Percentiles rank a stretch among this genome's conserved stretches.
Conservation (phyloP, 1,140 invertebrate genomes). For the Plutomurus gul region DNA sequence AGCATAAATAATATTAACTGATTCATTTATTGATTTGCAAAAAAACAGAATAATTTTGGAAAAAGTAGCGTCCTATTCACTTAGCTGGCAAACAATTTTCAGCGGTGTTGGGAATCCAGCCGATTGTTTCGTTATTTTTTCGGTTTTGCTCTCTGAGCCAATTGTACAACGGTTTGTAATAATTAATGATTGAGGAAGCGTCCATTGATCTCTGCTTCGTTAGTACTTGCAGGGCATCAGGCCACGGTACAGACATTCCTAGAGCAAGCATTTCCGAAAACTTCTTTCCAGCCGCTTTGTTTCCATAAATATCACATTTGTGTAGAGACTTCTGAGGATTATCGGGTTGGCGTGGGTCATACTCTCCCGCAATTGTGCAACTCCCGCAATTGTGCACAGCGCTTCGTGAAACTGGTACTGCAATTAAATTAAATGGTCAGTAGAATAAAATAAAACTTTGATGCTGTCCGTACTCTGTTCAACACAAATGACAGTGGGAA, state of each 20-base stretch:
- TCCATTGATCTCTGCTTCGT: constrained; percentile 59
- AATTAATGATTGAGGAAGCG: constrained; percentile 60
- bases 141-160: constrained; percentile 59
- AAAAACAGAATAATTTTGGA: too few species aligned
- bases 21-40: too few species aligned
- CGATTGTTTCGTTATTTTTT: constrained; percentile 52
- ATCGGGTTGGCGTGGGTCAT: not conserved
- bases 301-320: constrained; percentile 65
- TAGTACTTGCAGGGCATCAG: constrained; percentile 56
- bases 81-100: too few species aligned
- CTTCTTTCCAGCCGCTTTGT: constrained; percentile 59
- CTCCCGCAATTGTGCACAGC: constrained; percentile 68
- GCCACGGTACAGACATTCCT: constrained; percentile 62
- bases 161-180: constrained; percentile 60
- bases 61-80: too few species aligned
- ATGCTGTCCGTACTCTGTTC: too few species aligned
- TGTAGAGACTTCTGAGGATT: constrained; percentile 59
- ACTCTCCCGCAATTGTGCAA: constrained; percentile 68
- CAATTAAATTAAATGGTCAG: too few species aligned
- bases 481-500: too few species aligned
- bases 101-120: constrained; percentile 55
- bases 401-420: constrained; percentile 87
- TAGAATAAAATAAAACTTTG: too few species aligned
- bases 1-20: too few species aligned
- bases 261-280: constrained; percentile 58